A percentile compares a stretch with the other conserved stretches of the same genome.
Evolutionary conservation across 1,140 invertebrate species (phyloP).

Genomic region (Meloidogyne chitwoodi): DNA sequence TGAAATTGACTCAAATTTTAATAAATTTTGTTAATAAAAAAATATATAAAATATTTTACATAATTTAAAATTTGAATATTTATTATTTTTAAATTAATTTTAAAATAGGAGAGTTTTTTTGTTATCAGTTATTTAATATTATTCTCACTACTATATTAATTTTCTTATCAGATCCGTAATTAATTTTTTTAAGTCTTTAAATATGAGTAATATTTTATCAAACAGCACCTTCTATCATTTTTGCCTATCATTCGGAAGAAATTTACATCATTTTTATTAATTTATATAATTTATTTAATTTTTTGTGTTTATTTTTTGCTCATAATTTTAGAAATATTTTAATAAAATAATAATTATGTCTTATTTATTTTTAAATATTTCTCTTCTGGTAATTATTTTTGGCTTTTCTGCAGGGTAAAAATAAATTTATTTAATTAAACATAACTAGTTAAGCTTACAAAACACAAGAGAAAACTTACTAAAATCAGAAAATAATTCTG

Average conservation of each 20-base stretch:
- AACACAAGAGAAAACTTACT: not conserved
- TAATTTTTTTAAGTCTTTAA: not conserved
- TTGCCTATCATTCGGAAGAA: not conserved
- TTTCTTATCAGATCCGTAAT: not conserved
- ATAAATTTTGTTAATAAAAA: too few species aligned
- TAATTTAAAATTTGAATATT: not conserved
- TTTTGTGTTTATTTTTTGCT: not conserved
- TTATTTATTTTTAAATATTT: not conserved
- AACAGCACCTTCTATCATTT: not conserved
- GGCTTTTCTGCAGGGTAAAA: not conserved
- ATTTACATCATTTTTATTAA: not conserved
- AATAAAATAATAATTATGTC: not conserved
- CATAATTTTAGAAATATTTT: not conserved
- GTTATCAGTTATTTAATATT: not conserved
- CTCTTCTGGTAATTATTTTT: not conserved
- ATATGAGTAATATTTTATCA: not conserved
- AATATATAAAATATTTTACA: not conserved
- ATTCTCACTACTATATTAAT: not conserved
- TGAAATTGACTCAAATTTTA: too few species aligned
- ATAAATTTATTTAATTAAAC: not conserved
- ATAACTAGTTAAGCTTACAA: not conserved
- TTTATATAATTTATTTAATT: too few species aligned
- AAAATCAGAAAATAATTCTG: not conserved
- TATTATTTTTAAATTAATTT: not conserved
- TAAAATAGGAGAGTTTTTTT: not conserved